Base-by-base conservation (phyloP, 2,797 vertebrate genomes). In the Phrynocephalus vlangalii region DNA sequence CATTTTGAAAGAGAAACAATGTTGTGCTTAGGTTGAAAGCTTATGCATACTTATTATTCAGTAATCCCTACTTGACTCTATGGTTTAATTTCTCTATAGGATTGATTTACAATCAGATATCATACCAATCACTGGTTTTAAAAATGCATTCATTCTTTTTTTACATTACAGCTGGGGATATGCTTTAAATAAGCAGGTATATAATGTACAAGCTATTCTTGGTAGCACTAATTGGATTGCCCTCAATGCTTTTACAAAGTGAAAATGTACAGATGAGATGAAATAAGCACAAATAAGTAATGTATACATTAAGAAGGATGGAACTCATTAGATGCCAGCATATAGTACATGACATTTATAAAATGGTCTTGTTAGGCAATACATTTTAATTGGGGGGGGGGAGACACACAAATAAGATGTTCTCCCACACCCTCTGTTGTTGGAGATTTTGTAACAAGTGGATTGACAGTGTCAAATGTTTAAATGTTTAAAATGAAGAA, bases 211-310 rank as follows among this genome's bases (percentile, higher is more conserved):
- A n/a, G 73, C 50, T 73, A 56, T 60, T 73, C 73, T 73, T 73
- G 75, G 63, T 20, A 22, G 52, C 38, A 81, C 28, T 81, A 86
- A 81, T 81, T 86, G 81, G 79, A 18, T 50, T 86, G 79, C 44
- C 79, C 79, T 79, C 52, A 50, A 10, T 81, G 68, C 52, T 86
- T 86, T 80, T 81, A 30, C 70, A 73, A 86, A 86, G 78, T 86
- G 81, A 86, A 86, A 86, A 73, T 81, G 56, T 48, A 63, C 70
- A 81, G 52, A 18, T 75, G 52, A 48, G 56, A 73, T 75, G 66
- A 86, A 73, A 82, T 81, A 28, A 66, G 85, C 38, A 44, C 38
- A 44, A 44, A 44, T 44, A 44, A 44, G 38, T 44, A 44, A 44
- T 44, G 38, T 81, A 48, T 66, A 73, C 81, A 75, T 75, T 80